phyloP scores from a whole-genome alignment of 2,888 invertebrate species.

The Lapara coniferarum region DNA sequence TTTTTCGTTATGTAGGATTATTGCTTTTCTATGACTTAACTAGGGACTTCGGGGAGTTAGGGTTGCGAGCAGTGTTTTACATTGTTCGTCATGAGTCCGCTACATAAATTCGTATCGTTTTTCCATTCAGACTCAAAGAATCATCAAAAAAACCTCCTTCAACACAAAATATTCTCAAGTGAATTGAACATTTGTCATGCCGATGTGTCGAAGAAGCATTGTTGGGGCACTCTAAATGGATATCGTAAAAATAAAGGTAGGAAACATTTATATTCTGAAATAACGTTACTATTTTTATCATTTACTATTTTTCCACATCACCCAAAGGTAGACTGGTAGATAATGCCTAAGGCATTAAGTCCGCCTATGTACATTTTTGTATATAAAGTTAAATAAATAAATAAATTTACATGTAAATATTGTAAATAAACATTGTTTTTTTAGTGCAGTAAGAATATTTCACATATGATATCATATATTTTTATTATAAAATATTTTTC shows the following conservation, averaged over 20 bases:
- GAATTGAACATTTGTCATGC: constrained; percentile 77
- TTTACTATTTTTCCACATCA: too few relatives aligned
- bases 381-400: too few relatives aligned
- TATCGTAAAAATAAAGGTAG: constrained; percentile 76
- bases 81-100: constrained; percentile 79
- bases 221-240: constrained; percentile 81
- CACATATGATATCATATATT: too few relatives aligned
- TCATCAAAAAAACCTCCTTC: constrained; percentile 67
- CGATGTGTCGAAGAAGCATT: constrained; percentile 76
- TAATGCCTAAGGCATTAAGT: too few relatives aligned
- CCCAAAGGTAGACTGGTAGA: too few relatives aligned
- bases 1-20: not conserved
- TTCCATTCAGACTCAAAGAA: constrained; percentile 83
- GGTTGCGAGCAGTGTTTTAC: not conserved
- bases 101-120: constrained; percentile 85
- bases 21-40: not conserved
- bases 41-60: constrained; percentile 7
- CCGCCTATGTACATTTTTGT: too few relatives aligned
- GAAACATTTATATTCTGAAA: not conserved
- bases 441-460: too few relatives aligned
- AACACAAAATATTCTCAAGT: constrained; percentile 84
- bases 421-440: too few relatives aligned
- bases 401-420: too few relatives aligned
- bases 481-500: too few relatives aligned
- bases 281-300: too few relatives aligned